These are phyloP conservation scores for Peromyscus polionotus DNA, from an alignment of 2,113 vertebrate genomes.

Conservation along the genomic window DNA sequence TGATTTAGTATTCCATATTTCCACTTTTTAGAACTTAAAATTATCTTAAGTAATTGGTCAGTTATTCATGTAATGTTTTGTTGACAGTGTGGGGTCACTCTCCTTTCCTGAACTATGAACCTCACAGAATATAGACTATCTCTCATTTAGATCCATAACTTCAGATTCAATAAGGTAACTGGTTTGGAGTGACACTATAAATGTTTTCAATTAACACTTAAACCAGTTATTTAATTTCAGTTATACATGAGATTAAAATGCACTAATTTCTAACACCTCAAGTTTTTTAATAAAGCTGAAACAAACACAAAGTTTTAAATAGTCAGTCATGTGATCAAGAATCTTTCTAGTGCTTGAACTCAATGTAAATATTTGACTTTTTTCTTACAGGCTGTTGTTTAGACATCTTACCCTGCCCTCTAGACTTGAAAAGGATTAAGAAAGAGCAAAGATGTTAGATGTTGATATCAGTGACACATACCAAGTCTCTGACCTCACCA, in stretches of 20 bases:
- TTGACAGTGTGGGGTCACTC: not conserved
- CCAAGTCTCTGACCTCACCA: not conserved
- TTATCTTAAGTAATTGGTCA: conserved; percentile 36
- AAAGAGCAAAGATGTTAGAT: not conserved
- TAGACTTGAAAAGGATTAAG: not conserved
- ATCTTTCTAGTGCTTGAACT: not conserved
- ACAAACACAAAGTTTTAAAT: not conserved
- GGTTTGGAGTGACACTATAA: not conserved
- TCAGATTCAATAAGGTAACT: not conserved
- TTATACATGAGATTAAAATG: not conserved
- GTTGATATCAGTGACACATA: not conserved
- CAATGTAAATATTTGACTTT: not conserved
- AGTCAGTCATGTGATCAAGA: conserved; percentile 17
- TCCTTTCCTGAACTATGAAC: not conserved
- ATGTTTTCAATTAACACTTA: not conserved
- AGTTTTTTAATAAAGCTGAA: conserved; percentile 23
- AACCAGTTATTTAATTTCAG: not conserved
- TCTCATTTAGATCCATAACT: not conserved
- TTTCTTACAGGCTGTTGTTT: not conserved
- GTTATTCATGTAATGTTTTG: not conserved
- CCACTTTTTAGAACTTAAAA: conserved; percentile 14
- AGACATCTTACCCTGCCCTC: too few relatives aligned
- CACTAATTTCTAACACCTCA: not conserved
- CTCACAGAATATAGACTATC: not conserved
- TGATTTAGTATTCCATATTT: not conserved